phyloP scores from a whole-genome alignment of 2,888 invertebrate genomes.

The Cataglyphis cursor region DNA sequence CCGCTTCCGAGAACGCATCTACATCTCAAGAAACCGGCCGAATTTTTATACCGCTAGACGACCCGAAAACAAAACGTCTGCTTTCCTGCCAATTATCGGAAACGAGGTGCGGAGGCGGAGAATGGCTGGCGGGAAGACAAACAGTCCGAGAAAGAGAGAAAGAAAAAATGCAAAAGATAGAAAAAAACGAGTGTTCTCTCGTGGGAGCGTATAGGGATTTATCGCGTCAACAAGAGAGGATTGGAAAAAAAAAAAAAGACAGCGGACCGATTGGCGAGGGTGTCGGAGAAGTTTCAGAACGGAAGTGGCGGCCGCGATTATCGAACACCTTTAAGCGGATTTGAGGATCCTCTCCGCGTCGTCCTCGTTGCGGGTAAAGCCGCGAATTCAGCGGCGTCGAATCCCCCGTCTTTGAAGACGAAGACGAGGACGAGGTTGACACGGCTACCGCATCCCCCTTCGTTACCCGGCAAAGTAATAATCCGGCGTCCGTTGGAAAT shows the following conservation, averaged over 20 bases:
- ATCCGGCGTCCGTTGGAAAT: constrained; percentile 53
- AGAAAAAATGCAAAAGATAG: neutral
- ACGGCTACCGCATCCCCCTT: constrained; percentile 8
- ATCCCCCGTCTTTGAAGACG: constrained; percentile 43
- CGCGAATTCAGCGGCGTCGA: constrained; percentile 22
- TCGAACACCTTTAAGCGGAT: constrained; percentile 48
- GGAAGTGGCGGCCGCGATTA: constrained; percentile 49
- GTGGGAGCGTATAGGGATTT: constrained; percentile 45
- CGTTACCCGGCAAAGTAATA: constrained; percentile 51
- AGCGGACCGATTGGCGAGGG: neutral
- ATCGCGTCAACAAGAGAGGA: constrained; percentile 36
- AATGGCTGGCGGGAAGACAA: constrained; percentile 17
- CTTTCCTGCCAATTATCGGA: constrained; percentile 72
- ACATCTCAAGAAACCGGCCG: constrained; percentile 81
- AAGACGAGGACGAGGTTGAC: constrained; percentile 37
- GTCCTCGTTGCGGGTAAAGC: constrained; percentile 23
- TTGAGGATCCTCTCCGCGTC: constrained; percentile 26
- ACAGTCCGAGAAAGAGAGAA: constrained; percentile 19
- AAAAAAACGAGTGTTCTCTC: constrained; percentile 36
- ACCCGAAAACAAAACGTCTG: constrained; percentile 73
- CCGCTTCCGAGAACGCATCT: constrained; percentile 81
- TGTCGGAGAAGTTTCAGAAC: constrained; percentile 22
- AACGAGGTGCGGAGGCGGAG: constrained; percentile 17
- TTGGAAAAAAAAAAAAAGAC: neutral
- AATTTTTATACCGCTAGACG: constrained; percentile 79